A percentile compares a stretch with the other conserved stretches of the same genome.
Evolutionary conservation across 2,888 invertebrate species (phyloP).

Genomic region (Leptothorax acervorum): DNA sequence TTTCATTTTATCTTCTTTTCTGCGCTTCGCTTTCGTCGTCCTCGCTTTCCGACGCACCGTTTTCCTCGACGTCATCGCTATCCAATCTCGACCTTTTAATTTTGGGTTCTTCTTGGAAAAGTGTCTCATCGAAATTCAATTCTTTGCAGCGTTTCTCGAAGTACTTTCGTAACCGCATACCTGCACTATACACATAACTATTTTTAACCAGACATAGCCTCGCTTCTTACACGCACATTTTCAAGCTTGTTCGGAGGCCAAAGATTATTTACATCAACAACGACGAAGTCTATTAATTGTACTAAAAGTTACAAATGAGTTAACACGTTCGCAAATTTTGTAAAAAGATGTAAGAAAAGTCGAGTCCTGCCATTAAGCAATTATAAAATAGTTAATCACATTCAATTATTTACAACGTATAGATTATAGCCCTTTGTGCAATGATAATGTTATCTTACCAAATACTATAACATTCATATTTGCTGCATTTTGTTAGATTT

Average conservation of each 20-base stretch:
- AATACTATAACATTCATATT: background rate
- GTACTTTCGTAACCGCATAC: constrained; percentile 90
- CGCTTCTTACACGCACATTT: constrained; percentile 57
- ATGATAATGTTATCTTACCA: background rate
- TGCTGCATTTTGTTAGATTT: background rate
- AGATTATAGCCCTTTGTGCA: background rate
- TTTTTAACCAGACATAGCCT: constrained; percentile 76
- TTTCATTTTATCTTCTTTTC: constrained; percentile 64
- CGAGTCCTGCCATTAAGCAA: background rate
- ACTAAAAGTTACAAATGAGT: background rate
- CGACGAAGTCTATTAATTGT: constrained; percentile 2
- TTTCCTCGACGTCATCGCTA: constrained; percentile 81
- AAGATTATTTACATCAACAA: constrained; percentile 76
- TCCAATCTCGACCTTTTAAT: constrained; percentile 78
- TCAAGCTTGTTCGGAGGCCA: constrained; percentile 84
- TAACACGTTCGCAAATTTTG: constrained; percentile 10
- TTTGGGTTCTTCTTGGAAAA: constrained; percentile 85
- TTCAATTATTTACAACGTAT: background rate
- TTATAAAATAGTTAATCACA: constrained; percentile 1
- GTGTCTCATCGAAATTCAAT: constrained; percentile 86
- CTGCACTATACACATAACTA: constrained; percentile 89
- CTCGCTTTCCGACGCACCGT: constrained; percentile 83
- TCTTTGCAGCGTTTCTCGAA: constrained; percentile 91
- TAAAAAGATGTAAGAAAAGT: background rate
- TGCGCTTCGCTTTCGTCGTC: constrained; percentile 75